Conservation (phyloP, 2,113 vertebrate species). For the Nicator chloris region DNA sequence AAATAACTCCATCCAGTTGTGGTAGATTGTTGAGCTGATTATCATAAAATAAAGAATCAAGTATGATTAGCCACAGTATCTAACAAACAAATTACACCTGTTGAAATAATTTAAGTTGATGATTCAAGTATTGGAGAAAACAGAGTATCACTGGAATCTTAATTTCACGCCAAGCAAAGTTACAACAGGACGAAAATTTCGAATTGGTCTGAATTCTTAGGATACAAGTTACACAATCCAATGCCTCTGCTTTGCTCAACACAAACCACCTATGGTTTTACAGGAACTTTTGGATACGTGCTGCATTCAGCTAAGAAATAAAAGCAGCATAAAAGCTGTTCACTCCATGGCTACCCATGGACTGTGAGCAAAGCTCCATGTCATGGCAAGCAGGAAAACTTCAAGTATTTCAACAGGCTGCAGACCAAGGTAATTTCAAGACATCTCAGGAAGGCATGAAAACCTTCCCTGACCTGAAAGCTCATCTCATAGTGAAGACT, state of each 20-base stretch:
- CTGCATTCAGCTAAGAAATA: background rate
- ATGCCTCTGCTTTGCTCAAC: background rate
- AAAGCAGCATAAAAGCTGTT: background rate
- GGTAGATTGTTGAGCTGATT: background rate
- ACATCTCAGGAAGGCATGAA: background rate
- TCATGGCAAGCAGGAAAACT: background rate
- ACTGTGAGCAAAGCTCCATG: background rate
- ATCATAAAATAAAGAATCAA: background rate
- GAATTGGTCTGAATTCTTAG: background rate
- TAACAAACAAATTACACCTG: background rate
- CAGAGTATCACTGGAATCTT: background rate
- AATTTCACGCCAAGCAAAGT: background rate
- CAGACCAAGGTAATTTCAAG: background rate
- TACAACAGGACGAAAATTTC: background rate
- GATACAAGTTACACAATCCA: background rate
- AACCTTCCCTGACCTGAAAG: background rate
- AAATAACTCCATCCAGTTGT: background rate
- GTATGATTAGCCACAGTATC: background rate
- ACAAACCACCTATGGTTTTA: background rate
- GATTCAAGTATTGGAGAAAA: background rate
- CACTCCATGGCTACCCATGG: background rate
- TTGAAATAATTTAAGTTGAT: background rate
- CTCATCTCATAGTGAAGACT: background rate
- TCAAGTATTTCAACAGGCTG: background rate
- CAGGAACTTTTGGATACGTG: accelerated